These are phyloP conservation scores for Lepidotrigona ventralis DNA, from an alignment of 1,140 invertebrate genomes.

Conservation along the genomic window DNA sequence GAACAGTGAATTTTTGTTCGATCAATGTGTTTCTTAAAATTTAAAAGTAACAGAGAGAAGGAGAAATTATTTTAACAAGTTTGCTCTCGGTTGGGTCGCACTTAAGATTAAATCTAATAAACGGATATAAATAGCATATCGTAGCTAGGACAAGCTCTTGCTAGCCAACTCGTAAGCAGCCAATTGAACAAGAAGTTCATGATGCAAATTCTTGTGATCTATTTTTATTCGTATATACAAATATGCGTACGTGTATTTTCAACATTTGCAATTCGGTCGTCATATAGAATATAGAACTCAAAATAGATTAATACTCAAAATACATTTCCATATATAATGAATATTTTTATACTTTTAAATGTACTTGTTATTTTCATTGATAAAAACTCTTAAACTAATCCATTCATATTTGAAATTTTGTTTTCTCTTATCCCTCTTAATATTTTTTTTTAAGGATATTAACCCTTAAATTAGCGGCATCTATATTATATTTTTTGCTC, in stretches of 20 bases:
- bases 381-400: background rate
- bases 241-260: background rate
- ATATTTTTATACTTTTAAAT: background rate
- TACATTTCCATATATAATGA: background rate
- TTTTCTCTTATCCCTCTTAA: background rate
- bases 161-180: conserved; percentile 6
- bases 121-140: conserved; percentile 37
- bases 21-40: background rate
- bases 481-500: no score
- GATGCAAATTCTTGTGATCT: conserved; percentile 26
- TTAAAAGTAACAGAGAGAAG: background rate
- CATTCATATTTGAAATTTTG: background rate
- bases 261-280: background rate
- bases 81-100: conserved; percentile 1
- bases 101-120: conserved; percentile 31
- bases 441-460: background rate
- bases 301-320: background rate
- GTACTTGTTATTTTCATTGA: background rate
- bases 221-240: conserved; percentile 10
- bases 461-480: background rate
- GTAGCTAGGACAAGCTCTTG: background rate
- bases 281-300: background rate
- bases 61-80: background rate
- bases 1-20: background rate
- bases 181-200: background rate